These are phyloP conservation scores for Lissonota sp. DNA, from an alignment of 2,888 invertebrate species.

Conservation along the genomic window DNA sequence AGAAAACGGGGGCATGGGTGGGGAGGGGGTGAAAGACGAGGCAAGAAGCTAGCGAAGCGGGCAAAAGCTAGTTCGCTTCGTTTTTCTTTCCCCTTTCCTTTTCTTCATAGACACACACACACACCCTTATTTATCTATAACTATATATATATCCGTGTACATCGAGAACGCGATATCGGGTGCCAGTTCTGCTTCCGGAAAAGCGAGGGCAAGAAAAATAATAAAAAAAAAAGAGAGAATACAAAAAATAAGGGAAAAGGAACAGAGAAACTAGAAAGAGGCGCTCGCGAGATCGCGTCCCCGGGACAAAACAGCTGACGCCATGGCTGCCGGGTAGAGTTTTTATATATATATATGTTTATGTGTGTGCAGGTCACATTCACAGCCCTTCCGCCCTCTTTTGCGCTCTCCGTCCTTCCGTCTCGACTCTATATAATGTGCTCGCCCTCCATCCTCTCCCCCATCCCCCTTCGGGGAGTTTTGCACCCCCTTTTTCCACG, in stretches of 20 bases:
- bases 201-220: constrained; percentile 46
- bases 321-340: constrained; percentile 77
- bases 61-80: constrained; percentile 63
- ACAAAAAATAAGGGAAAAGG: constrained; percentile 67
- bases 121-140: constrained; percentile 5
- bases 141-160: constrained; percentile 31
- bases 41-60: constrained; percentile 52
- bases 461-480: constrained; percentile 57
- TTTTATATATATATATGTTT: neutral
- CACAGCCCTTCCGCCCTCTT: constrained; percentile 55
- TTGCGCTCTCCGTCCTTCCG: constrained; percentile 58
- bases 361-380: neutral
- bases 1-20: neutral
- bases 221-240: constrained; percentile 48
- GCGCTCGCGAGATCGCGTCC: constrained; percentile 70
- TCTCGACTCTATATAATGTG: constrained; percentile 60
- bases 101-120: constrained; percentile 42
- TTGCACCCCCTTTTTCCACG: constrained; percentile 31
- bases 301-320: constrained; percentile 82
- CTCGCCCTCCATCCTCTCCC: constrained; percentile 40
- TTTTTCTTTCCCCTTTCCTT: constrained; percentile 55
- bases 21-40: constrained; percentile 35
- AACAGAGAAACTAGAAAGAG: constrained; percentile 75
- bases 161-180: constrained; percentile 62
- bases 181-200: constrained; percentile 56